Conservation (phyloP, 2,113 vertebrate genomes). For the mouse (Mus musculus) region GRCm39 chr9:40686501-40687000, state of each 20-base stretch:
- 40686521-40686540: too few relatives aligned
- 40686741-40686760: not conserved
- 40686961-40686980: not conserved
- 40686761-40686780: not conserved
- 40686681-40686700: not conserved
- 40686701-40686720: not conserved
- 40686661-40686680: not conserved
- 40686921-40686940: not conserved
- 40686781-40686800: not conserved
- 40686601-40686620: not conserved
- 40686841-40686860: not conserved
- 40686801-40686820: not conserved
- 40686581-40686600: not conserved
- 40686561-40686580: not conserved
- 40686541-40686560: not conserved
- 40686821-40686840: not conserved
- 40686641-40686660: not conserved
- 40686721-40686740: not conserved
- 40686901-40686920: not conserved
- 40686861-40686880: not conserved
- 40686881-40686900: not conserved
- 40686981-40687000: not conserved
- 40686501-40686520: too few relatives aligned
- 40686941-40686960: not conserved
- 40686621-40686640: not conserved